Conservation (phyloP, 2,797 vertebrate species). For the Mallotus villosus region DNA sequence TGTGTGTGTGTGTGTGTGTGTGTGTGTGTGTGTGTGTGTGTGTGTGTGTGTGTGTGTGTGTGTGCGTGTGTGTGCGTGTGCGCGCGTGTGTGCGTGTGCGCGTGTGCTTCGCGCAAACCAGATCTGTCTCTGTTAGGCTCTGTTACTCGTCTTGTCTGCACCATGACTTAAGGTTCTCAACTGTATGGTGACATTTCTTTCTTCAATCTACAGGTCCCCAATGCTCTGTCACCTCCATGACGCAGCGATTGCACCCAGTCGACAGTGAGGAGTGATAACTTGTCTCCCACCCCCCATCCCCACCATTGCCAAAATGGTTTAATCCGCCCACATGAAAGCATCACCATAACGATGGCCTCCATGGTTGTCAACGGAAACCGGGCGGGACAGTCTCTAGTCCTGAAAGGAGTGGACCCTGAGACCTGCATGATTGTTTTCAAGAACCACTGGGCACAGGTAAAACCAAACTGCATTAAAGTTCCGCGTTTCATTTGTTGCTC, state of each 20-base stretch:
- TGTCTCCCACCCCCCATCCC: slow-evolving; percentile 35
- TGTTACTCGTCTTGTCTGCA: no score
- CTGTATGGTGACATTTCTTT: slow-evolving; percentile 5
- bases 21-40: slow-evolving; percentile 1
- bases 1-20: not conserved
- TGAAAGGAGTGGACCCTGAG: slow-evolving; percentile 93
- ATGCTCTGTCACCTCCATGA: slow-evolving; percentile 31
- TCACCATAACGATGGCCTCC: slow-evolving; percentile 82
- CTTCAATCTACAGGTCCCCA: slow-evolving; percentile 48
- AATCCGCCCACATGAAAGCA: slow-evolving; percentile 55
- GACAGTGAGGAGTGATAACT: slow-evolving; percentile 43
- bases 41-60: not conserved
- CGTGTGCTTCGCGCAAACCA: not conserved
- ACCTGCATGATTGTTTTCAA: slow-evolving; percentile 99
- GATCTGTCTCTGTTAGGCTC: no score
- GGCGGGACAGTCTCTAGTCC: slow-evolving; percentile 79
- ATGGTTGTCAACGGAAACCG: slow-evolving; percentile 79
- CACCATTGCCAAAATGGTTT: slow-evolving; percentile 78
- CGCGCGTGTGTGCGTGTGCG: not conserved
- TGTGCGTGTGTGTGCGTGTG: no score
- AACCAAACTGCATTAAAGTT: not conserved
- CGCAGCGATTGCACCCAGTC: slow-evolving; percentile 44
- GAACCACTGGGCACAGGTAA: slow-evolving; percentile 99
- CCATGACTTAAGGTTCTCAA: not conserved
- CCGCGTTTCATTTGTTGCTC: slow-evolving; percentile 32